Percentiles rank a stretch among this genome's conserved stretches.
Evolutionary conservation across 2,797 vertebrate genomes (phyloP).

Genomic region (Cynopterus sphinx): DNA sequence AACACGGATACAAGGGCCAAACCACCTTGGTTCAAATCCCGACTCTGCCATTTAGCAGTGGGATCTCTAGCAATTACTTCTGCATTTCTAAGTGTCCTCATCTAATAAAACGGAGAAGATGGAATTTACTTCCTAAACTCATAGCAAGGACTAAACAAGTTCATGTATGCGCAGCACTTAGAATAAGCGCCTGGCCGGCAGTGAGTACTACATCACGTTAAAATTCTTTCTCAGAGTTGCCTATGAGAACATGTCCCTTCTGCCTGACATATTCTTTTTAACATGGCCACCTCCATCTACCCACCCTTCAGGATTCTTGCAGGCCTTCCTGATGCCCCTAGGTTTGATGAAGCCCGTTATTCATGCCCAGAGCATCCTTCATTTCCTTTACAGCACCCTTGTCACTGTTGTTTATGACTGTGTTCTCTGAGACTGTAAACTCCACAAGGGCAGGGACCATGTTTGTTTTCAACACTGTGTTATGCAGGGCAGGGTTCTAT

Average conservation of each 20-base stretch:
- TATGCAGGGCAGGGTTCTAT: background rate
- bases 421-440: background rate
- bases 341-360: accelerated
- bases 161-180: background rate
- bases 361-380: accelerated
- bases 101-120: background rate
- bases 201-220: background rate
- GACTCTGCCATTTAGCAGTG: background rate
- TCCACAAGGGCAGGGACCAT: background rate
- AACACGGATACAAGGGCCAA: background rate
- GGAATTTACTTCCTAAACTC: background rate
- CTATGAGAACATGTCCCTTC: background rate
- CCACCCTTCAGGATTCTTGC: background rate
- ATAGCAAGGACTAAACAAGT: background rate
- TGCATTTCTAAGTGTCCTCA: background rate
- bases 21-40: background rate
- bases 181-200: background rate
- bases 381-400: background rate
- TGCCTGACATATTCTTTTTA: background rate
- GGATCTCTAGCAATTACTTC: background rate
- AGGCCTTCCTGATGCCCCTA: background rate
- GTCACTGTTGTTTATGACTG: background rate
- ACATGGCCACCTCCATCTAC: background rate
- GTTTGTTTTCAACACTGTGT: background rate
- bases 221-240: background rate